Evolutionary conservation across 1,140 invertebrate genomes (phyloP).

Genomic region (Latrodectus geometricus): DNA sequence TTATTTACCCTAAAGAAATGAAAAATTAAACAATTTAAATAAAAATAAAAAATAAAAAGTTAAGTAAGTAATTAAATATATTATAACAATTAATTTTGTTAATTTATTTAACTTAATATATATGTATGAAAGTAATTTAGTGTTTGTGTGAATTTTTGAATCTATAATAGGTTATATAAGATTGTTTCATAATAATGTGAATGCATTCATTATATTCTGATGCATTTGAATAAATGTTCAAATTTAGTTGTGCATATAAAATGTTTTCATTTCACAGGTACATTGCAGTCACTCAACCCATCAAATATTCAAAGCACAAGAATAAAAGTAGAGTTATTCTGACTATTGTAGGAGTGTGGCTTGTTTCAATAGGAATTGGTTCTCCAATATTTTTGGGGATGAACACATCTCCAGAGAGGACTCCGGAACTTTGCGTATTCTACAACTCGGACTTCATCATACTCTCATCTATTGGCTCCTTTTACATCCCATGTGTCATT

Average conservation of each 20-base stretch:
- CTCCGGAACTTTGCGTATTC: conserved; percentile 80
- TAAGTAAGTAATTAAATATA: no score
- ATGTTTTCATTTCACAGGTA: conserved; percentile 77
- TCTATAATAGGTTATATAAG: no score
- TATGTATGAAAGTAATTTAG: no score
- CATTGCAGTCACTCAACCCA: conserved; percentile 98
- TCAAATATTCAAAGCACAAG: conserved; percentile 97
- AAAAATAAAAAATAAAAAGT: no score
- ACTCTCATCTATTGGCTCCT: conserved; percentile 96
- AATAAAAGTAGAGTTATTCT: conserved; percentile 93
- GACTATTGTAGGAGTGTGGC: conserved; percentile 95
- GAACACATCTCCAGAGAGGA: conserved; percentile 78
- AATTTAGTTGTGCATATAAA: background rate
- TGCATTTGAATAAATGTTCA: no score
- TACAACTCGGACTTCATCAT: conserved; percentile 99
- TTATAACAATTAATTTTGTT: no score
- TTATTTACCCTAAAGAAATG: no score
- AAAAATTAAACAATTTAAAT: no score
- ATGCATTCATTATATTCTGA: no score
- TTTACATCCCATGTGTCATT: conserved; percentile 98
- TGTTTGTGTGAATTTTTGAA: no score
- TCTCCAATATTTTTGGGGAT: conserved; percentile 96
- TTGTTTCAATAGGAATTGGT: conserved; percentile 94
- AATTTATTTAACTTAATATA: no score
- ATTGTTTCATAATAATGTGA: no score